Evolutionary conservation across 2,113 vertebrate species (phyloP), one percentile per base, ranked within the genome.

Genomic region (Lucifuga dentata): DNA sequence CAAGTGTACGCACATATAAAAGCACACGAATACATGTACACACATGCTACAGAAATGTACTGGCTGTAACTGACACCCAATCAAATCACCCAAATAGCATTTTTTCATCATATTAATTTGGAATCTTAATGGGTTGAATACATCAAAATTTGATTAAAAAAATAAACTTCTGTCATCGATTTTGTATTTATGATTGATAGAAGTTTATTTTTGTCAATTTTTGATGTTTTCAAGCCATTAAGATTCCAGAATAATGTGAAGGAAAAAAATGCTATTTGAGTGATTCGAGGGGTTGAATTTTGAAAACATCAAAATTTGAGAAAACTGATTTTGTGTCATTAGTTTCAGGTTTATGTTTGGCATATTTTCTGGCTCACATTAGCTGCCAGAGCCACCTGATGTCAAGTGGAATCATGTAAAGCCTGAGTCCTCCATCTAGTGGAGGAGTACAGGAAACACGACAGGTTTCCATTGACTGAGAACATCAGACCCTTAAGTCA

Each of bases 361-460:
- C 21, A 20, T 24, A 9, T 21, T n/a, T 32, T 2, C 10, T 50
- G n/a, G 10, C 1, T 16, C 36, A 5, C 2, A 1, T 5, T 20
- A 1, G n/a, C 10, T 41, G 44, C 11, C n/a, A 24, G 3, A 11
- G 8, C 17, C 21, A 13, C 2, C 1, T 41, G 23, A 19, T 24
- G 16, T 2, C 33, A 40, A 7, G 0, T 13, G 2, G 11, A n/a
- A 2, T 10, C 15, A 21, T 38, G 21, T 12, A 39, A 20, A 2
- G 43, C 40, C 17, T 3, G 20, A 78, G 26, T 29, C 35, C 68
- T 0, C 90, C 88, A 81, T 74, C 90, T 90, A 82, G 78, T 88
- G 91, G 85, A 50, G 0, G 2, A 3, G 29, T 5, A 2, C 1
- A 11, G 8, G 5, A 35, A 33, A 17, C 12, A 76, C 62, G 57